Base-by-base conservation (phyloP, 2,888 invertebrate species). In the Drosophila gaucha region DNA sequence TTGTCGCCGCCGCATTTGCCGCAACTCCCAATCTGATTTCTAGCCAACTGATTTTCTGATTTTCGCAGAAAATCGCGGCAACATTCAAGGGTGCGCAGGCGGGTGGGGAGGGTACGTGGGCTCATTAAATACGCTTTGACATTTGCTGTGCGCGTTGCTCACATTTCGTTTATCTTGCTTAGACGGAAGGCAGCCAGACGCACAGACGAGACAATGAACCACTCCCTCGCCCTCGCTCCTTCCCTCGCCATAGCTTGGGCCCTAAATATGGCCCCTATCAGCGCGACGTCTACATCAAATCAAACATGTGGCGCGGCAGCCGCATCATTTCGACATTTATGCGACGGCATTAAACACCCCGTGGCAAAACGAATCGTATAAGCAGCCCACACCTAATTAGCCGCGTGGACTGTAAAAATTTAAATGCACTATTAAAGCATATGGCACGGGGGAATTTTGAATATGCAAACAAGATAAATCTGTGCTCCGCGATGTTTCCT, bases 111-210 rank as follows among this genome's bases (percentile, higher is more conserved):
- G 30, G 31, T 44, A 35, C 36, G 26, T 47, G 36, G 57, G 73
- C 82, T 86, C 82, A 82, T 82, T 82, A 82, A 82, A 86, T 82
- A 74, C 82, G 86, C 86, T 82, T 82, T 82, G 80, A 82, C 85
- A 85, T 85, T 85, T 68, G 63, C 69, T 75, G 67, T 65, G 78
- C 70, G 64, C 76, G 67, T 55, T 63, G 72, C 50, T 55, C 64
- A 44, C 73, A 65, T 74, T 86, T 65, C 47, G 86, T 78, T 84
- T 86, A 86, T 83, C 84, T 67, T 72, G 74, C 62, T 74, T 58
- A 72, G 80, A 58, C 73, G 54, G 56, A 76, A 65, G 50, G 60
- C 74, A 76, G 72, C 59, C 73, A 76, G 68, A 69, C 70, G 38
- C 35, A 50, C 52, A 41, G 46, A 66, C 67, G 58, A 77, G 71